Conservation (phyloP, 2,113 vertebrate species). For the Xiphophorus maculatus region DNA sequence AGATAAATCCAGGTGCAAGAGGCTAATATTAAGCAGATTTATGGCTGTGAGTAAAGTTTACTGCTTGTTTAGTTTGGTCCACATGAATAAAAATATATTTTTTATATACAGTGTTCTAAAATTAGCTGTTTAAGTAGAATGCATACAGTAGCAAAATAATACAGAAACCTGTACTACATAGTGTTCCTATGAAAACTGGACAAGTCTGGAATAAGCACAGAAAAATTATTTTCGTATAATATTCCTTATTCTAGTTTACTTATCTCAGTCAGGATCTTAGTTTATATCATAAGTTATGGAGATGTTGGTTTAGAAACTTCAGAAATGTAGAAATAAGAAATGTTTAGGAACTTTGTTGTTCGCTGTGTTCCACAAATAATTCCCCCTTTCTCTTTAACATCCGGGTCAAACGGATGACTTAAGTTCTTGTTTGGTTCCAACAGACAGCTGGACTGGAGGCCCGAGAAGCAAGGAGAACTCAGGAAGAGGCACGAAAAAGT, state of each 20-base stretch:
- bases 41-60: too few species aligned
- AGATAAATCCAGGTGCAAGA: not conserved
- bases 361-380: not conserved
- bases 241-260: too few species aligned
- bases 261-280: too few species aligned
- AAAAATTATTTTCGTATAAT: not conserved
- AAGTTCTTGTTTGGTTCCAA: not conserved
- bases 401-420: not conserved
- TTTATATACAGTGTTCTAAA: too few species aligned
- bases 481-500: conserved; percentile 91
- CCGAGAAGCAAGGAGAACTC: conserved; percentile 85
- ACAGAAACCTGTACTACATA: not conserved
- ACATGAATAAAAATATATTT: too few species aligned
- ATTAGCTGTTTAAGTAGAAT: not conserved
- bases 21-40: too few species aligned
- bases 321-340: too few species aligned
- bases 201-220: not conserved
- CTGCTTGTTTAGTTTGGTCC: too few species aligned
- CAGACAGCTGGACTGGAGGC: conserved; percentile 97
- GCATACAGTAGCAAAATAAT: not conserved
- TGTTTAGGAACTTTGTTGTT: too few species aligned
- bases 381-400: not conserved
- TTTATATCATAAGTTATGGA: too few species aligned
- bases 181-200: not conserved
- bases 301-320: too few species aligned